These are phyloP conservation scores for Deilephila elpenor DNA, from an alignment of 2,888 invertebrate species.

Conservation along the genomic window DNA sequence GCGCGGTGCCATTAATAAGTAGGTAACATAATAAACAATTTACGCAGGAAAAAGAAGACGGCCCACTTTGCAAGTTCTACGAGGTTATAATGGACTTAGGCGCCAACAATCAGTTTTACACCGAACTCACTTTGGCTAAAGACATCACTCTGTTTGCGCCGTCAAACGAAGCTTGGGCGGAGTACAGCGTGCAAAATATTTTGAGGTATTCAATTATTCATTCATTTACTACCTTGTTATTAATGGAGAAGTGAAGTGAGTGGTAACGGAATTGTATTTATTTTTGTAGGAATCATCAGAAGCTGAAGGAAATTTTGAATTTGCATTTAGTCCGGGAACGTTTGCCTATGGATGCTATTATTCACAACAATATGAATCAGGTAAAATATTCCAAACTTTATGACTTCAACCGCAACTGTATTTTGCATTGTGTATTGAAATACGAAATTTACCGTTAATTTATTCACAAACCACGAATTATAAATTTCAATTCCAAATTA, in stretches of 20 bases:
- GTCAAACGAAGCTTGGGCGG: slow-evolving; percentile 93
- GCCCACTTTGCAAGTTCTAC: slow-evolving; percentile 92
- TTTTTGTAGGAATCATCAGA: slow-evolving; percentile 85
- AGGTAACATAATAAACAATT: slow-evolving; percentile 31
- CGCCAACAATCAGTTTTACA: slow-evolving; percentile 87
- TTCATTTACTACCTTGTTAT: slow-evolving; percentile 35
- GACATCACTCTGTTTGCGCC: slow-evolving; percentile 95
- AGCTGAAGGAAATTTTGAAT: slow-evolving; percentile 90
- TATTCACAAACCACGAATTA: slow-evolving; percentile 38
- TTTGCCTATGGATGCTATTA: slow-evolving; percentile 90
- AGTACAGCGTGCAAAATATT: slow-evolving; percentile 89
- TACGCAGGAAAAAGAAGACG: slow-evolving; percentile 77
- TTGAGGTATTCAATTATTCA: slow-evolving; percentile 73
- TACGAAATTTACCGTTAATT: slow-evolving; percentile 44
- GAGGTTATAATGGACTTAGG: slow-evolving; percentile 91
- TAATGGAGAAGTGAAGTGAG: slow-evolving; percentile 22
- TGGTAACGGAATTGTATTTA: background rate
- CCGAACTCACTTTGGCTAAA: slow-evolving; percentile 87
- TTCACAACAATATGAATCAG: slow-evolving; percentile 88
- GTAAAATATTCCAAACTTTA: slow-evolving; percentile 66
- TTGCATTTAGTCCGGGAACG: slow-evolving; percentile 92
- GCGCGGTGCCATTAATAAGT: background rate
- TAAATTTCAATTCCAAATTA: slow-evolving; percentile 47
- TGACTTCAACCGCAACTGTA: slow-evolving; percentile 18
- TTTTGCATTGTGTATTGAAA: slow-evolving; percentile 27